phyloP scores from a whole-genome alignment of 2,113 vertebrate species.

The Atrichornis clamosus region DNA sequence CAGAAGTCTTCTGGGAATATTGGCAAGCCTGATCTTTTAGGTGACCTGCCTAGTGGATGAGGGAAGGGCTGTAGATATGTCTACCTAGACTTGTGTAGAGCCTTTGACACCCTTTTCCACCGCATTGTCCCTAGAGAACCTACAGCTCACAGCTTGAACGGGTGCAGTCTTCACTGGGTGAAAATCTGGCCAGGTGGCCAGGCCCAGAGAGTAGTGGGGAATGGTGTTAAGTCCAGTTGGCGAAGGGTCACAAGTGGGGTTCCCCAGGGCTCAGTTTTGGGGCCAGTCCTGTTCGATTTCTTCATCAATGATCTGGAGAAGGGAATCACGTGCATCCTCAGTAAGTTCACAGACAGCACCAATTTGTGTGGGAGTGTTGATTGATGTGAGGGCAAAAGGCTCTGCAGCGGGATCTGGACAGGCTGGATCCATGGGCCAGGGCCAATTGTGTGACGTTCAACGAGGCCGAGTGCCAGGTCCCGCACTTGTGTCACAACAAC shows the following conservation, averaged over 20 bases:
- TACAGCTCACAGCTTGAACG: not conserved
- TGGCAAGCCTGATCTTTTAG: not conserved
- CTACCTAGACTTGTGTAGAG: not conserved
- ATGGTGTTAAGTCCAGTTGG: not conserved
- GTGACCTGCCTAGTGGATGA: not conserved
- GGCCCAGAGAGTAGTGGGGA: not conserved
- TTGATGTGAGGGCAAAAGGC: not conserved
- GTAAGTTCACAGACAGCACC: not conserved
- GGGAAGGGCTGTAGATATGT: not conserved
- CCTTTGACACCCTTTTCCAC: not conserved
- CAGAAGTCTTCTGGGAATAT: not conserved
- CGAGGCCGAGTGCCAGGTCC: not conserved
- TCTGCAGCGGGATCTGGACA: not conserved
- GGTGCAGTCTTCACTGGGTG: not conserved
- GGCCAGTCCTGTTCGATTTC: not conserved
- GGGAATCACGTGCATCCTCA: not conserved
- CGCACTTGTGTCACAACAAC: too few relatives aligned
- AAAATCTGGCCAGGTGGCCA: accelerated
- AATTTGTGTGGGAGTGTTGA: not conserved
- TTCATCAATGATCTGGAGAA: not conserved
- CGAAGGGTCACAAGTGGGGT: not conserved
- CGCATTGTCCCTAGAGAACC: not conserved
- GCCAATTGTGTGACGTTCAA: not conserved
- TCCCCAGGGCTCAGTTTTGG: not conserved
- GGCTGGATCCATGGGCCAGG: not conserved